Evolutionary conservation across 2,113 vertebrate species (phyloP).

Genomic region (Hemiscyllium ocellatum): DNA sequence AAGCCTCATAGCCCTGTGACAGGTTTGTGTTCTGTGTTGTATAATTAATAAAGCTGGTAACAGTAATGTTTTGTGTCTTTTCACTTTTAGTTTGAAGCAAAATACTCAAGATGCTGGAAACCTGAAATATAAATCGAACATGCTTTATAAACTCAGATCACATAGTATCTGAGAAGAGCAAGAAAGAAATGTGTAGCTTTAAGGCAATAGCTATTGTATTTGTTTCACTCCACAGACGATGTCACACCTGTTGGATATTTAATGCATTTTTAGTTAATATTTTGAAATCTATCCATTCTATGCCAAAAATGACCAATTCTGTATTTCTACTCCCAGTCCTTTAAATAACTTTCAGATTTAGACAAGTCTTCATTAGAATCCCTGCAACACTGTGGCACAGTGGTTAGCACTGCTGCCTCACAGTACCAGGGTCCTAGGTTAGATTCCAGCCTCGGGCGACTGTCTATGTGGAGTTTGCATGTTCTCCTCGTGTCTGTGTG

Average conservation of each 20-base stretch:
- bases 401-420: too few relatives aligned
- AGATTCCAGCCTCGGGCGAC: too few relatives aligned
- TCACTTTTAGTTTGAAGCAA: not conserved
- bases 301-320: not conserved
- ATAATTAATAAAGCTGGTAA: not conserved
- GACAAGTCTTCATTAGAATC: too few relatives aligned
- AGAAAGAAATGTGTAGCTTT: not conserved
- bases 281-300: not conserved
- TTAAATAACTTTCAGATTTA: not conserved
- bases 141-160: not conserved
- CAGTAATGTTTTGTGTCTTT: not conserved
- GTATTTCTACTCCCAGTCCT: not conserved
- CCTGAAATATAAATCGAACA: not conserved
- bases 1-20: constrained; percentile 97
- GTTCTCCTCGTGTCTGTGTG: too few relatives aligned
- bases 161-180: not conserved
- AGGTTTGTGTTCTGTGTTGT: constrained; percentile 70
- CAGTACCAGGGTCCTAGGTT: too few relatives aligned
- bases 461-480: too few relatives aligned
- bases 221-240: not conserved
- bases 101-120: not conserved
- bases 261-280: not conserved
- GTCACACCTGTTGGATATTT: not conserved
- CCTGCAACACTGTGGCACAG: too few relatives aligned
- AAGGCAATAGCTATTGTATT: not conserved